Conservation (phyloP, 2,888 invertebrate genomes). For the Standfussiana lucernea region DNA sequence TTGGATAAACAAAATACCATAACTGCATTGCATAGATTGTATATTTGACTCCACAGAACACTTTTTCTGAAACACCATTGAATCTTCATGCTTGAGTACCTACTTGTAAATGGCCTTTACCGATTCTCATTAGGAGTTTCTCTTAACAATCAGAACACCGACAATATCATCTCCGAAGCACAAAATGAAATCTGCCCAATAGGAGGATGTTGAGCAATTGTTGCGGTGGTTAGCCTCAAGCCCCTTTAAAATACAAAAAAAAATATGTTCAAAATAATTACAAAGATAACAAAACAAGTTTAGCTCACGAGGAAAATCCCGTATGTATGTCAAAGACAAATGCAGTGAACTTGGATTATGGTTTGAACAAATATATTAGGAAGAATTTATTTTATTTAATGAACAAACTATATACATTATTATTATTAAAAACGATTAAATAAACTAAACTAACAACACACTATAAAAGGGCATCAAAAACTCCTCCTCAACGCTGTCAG, state of each 20-base stretch:
- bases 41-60: not conserved
- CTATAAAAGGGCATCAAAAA: not conserved
- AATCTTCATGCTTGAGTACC: not conserved
- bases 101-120: not conserved
- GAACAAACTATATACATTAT: not conserved
- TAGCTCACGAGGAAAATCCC: conserved; percentile 38
- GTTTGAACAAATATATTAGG: conserved; percentile 4
- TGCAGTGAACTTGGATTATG: conserved; percentile 4
- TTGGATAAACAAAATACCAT: not conserved
- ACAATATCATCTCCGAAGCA: not conserved
- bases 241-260: not conserved
- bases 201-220: not conserved
- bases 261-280: not conserved
- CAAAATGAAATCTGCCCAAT: not conserved
- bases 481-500: not conserved
- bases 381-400: not conserved
- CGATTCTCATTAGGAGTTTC: not conserved
- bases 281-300: conserved; percentile 26
- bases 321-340: conserved; percentile 51
- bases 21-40: not conserved
- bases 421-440: not conserved
- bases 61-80: not conserved
- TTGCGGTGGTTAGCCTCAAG: not conserved
- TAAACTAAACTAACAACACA: not conserved
- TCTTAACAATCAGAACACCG: not conserved